Base-by-base conservation (phyloP, 2,888 invertebrate species). In the Pristionchus exspectatus region DNA sequence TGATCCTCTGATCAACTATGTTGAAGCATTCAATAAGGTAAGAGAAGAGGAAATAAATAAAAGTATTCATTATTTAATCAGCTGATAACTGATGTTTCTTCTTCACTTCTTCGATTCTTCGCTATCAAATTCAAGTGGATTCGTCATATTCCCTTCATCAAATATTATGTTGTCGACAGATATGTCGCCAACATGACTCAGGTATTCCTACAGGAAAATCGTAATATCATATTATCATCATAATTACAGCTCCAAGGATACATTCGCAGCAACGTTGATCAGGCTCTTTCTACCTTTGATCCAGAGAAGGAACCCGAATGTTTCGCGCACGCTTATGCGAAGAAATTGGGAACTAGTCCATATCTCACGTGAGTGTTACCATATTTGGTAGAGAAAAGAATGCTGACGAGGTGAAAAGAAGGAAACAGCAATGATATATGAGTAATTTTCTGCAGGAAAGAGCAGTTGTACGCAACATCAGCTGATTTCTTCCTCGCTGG, bases 21-120 rank as follows among this genome's bases (percentile, higher is more conserved):
- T n/a, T n/a, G n/a, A n/a, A n/a, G n/a, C n/a, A n/a, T n/a, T n/a
- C n/a, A n/a, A n/a, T n/a, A n/a, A 18, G n/a, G 7, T n/a, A 21
- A 59, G 21, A 59, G 18, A 59, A 4, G 59, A 16, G 12, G 59
- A 16, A 18, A 59, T 18, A 54, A 10, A 7, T 54, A 54, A 54
- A 54, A 54, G 54, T 54, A 54, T 66, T 77, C 24, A 38, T 21
- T 18, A 2, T 2, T 12, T 50, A 0, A 30, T 84, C 66, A 86
- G 86, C 14, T 86, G 3, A 24, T 86, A 33, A 63, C 63, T n/a
- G 66, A 38, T 24, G 21, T 27, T 12, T 86, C 86, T 27, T 38
- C 63, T 2, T 66, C 63, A 2, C 66, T 86, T 12, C 66, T 86
- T 12, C 86, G 86, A 33, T 86, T 86, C 66, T 38, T 86, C 66